phyloP scores from a whole-genome alignment of 2,113 vertebrate species.

The Haemorhous mexicanus region DNA sequence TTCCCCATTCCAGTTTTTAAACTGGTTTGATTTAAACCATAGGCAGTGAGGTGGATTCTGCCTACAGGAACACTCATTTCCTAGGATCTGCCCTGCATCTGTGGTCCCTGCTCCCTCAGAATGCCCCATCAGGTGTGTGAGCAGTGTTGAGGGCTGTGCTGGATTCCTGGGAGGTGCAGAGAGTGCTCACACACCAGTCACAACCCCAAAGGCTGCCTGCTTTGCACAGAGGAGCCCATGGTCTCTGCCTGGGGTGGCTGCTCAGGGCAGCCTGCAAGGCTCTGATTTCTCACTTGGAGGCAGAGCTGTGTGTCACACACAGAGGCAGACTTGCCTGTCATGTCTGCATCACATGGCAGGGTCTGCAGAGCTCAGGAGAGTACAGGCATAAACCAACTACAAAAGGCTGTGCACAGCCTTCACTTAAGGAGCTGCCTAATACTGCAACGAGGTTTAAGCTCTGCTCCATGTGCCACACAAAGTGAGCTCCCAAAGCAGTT shows the following conservation, averaged over 20 bases:
- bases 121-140: not conserved
- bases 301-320: accelerated
- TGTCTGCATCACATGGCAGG: not conserved
- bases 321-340: not conserved
- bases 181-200: accelerated
- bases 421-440: not conserved
- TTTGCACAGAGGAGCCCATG: not conserved
- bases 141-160: accelerated
- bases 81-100: no score
- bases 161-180: accelerated
- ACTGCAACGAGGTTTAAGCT: not conserved
- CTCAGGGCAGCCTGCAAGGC: not conserved
- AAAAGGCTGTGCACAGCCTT: not conserved
- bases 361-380: not conserved
- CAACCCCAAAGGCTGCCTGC: not conserved
- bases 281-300: no score
- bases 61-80: accelerated
- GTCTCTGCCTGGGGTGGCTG: not conserved
- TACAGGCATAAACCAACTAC: not conserved
- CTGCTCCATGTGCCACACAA: not conserved
- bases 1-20: not conserved
- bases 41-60: not conserved
- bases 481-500: not conserved
- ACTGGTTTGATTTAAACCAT: not conserved
- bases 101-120: not conserved